Evolutionary conservation across 2,113 vertebrate genomes (phyloP).

Genomic region (Ancistrus triradiatus): DNA sequence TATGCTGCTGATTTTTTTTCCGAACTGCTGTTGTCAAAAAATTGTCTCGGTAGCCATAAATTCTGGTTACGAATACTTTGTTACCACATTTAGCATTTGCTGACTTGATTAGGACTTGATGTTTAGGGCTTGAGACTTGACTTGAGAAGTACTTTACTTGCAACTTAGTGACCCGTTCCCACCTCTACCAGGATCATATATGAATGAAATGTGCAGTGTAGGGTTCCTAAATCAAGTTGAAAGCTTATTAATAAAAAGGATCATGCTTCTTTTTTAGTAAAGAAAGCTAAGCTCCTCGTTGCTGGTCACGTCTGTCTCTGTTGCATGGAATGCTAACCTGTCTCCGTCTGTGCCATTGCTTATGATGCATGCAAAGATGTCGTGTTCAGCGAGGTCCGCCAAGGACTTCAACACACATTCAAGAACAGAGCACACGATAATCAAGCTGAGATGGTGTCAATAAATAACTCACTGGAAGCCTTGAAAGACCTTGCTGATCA

Average conservation of each 20-base stretch:
- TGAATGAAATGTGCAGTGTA: neutral
- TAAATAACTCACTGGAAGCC: neutral
- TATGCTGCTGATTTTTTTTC: no score
- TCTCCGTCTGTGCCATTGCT: slow-evolving; percentile 57
- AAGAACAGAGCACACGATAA: neutral
- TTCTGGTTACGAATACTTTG: no score
- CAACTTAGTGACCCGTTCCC: no score
- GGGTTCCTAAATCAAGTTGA: neutral
- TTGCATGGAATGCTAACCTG: slow-evolving; percentile 50
- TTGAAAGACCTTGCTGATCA: slow-evolving; percentile 61
- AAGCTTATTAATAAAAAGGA: neutral
- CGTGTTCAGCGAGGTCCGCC: slow-evolving; percentile 63
- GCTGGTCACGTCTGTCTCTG: slow-evolving; percentile 25
- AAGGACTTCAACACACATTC: neutral
- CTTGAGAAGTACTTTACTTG: no score
- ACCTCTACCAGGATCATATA: no score
- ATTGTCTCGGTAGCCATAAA: no score
- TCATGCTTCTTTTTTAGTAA: neutral
- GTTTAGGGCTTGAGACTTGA: no score
- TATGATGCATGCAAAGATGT: slow-evolving; percentile 54
- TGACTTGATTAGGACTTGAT: no score
- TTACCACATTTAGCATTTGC: no score
- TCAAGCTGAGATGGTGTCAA: neutral
- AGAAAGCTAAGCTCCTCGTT: slow-evolving; percentile 16
- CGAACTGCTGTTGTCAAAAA: no score